Base-by-base conservation (phyloP, 1,140 invertebrate species). In the Lordiphosa clarofinis region DNA sequence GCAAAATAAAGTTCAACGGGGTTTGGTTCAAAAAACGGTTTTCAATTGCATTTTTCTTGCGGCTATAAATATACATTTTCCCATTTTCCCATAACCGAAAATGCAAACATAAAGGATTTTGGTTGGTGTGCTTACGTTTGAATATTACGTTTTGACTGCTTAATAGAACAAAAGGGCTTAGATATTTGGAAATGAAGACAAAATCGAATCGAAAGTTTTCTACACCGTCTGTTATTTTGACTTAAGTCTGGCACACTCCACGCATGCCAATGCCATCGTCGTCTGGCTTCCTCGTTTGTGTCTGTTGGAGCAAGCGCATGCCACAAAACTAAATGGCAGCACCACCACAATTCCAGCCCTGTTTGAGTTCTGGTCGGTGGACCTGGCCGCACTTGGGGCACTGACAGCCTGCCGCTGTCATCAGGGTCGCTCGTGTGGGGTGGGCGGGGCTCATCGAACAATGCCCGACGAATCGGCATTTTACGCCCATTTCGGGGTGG, bases 381-480 rank as follows among this genome's bases (percentile, higher is more conserved):
- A 57, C 12, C 10, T 15, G 36, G n/a, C 33, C 36, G 38, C 50
- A 64, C 44, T 73, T 10, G 58, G 53, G 49, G 36, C 55, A 57
- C 40, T 69, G 57, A 61, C 57, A 72, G 66, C 53, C 49, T 55
- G 56, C 12, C 13, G 70, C 63, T 68, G 72, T 75, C 73, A 74
- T 66, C 78, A 42, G 65, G 38, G 55, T 61, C 59, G 46, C 40
- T 40, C 56, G 52, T 47, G 40, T 13, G 40, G 31, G 13, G 36
- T 31, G n/a, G 35, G 35, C 33, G 60, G 53, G 52, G 58, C 60
- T 53, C 56, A 59, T 56, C 56, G 74, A 88, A 88, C 82, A 87
- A 87, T 81, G 65, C 86, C 73, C 81, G 72, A 73, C 86, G 82
- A 88, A 88, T 86, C 60, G 65, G 58, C 53, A 87, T 88, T 87